Base-by-base conservation (phyloP, 1,140 invertebrate genomes). In the Drosophila sturtevanti region DNA sequence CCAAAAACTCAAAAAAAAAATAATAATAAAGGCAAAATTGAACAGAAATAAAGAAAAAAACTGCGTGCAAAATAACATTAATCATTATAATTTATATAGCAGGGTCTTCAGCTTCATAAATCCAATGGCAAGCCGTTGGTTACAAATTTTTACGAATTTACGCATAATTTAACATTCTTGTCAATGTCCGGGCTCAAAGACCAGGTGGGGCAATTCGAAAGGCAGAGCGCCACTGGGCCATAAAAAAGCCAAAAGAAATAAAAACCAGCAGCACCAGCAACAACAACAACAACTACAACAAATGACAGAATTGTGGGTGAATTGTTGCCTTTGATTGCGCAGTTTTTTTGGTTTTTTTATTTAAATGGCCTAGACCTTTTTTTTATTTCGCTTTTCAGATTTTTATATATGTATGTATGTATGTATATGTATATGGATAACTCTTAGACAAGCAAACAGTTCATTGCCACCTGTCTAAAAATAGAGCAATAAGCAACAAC, bases 11-110 rank as follows among this genome's bases (percentile, higher is more conserved):
- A n/a, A n/a, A n/a, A n/a, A n/a, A n/a, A n/a, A n/a, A n/a, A n/a
- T n/a, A n/a, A n/a, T n/a, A n/a, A n/a, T n/a, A n/a, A 4, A 16
- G 6, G 18, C 7, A 10, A 27, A 48, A 21, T 38, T 24, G 22
- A 54, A 51, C 65, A 63, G 59, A 62, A 81, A 69, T 72, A 63
- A 69, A 63, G 59, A 62, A 81, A 69, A 76, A 63, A 86, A 79
- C 82, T 87, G 82, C 82, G 84, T 87, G 82, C 84, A 89, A 84
- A 87, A 82, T 84, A 68, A 69, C 82, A 87, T 87, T 84, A 89
- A 89, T 87, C 82, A 87, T 80, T 75, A 60, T 89, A 89, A 87
- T 87, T 89, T 87, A 87, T 87, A 89, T 89, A 69, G 76, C 44
- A 62, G 72, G 77, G 56, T 63, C 51, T 48, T 44, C 66, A 58